Evolutionary conservation across 1,140 invertebrate genomes (phyloP), one percentile per base, ranked within the genome.

Genomic region (Sarcophaga bullata): DNA sequence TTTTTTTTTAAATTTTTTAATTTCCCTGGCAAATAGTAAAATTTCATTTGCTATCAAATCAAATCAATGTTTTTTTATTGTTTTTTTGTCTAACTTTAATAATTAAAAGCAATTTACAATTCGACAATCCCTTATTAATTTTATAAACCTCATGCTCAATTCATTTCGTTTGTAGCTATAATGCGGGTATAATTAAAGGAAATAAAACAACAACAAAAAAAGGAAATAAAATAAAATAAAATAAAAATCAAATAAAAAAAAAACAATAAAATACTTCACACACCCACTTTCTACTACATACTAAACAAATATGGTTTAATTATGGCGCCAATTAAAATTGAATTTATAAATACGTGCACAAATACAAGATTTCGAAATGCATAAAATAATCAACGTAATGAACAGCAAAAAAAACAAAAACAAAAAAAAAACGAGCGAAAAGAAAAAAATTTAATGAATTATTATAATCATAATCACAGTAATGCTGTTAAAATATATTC

Each of bases 251-350:
- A n/a, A n/a, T n/a, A n/a, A n/a, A 37, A 37, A 2, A 37, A 37
- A 37, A 37, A 37, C 25, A 37, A 37, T 37, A 37, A 37, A 37
- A 8, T 17, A 68, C n/a, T 68, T 68, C 8, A 17, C 54, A 58
- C 62, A 68, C 62, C 62, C 17, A 68, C 62, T 68, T 19, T 52
- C 19, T 68, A 37, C 25, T 37, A 37, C 25, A n/a, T 37, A 8
- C 62, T 68, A 68, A 68, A 68, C 62, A 68, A 19, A 68, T 68
- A 17, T 68, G 62, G 62, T 68, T 68, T 68, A 68, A 68, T 68
- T 68, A 68, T 68, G 62, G 62, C 62, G 62, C 62, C 17, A 68
- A 68, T 19, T 68, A 68, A 68, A 68, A 68, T 68, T 68, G 8
- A 68, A 68, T 68, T 17, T 68, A 68, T 68, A 68, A 68, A 68